phyloP scores from a whole-genome alignment of 2,888 invertebrate species.

The Caradrina kadenii region DNA sequence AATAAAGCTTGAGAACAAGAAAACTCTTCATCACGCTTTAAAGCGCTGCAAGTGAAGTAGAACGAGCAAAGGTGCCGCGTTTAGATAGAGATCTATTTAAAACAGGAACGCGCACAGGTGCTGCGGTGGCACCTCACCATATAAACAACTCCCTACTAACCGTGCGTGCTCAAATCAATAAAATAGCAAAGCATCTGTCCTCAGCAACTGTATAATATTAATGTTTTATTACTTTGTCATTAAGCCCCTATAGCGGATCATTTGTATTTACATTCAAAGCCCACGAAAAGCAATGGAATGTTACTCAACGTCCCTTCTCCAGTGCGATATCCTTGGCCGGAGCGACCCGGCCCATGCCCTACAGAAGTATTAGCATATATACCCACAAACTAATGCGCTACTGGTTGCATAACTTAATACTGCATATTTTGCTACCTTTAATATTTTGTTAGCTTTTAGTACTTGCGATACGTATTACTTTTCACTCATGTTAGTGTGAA shows the following conservation, averaged over 20 bases:
- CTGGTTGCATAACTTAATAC: constrained; percentile 61
- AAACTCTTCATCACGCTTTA: constrained; percentile 22
- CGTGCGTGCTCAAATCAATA: constrained; percentile 46
- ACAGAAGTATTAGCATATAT: constrained; percentile 70
- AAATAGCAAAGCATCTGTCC: constrained; percentile 41
- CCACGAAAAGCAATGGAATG: constrained; percentile 70
- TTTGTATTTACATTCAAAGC: constrained; percentile 60
- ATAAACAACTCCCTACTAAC: constrained; percentile 29
- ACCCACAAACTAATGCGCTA: constrained; percentile 62
- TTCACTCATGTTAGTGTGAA: neutral
- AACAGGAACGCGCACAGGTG: constrained; percentile 50
- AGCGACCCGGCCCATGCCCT: constrained; percentile 68
- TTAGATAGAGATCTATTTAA: constrained; percentile 52
- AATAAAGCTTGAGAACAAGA: neutral
- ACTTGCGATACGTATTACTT: neutral
- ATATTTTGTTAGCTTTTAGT: constrained; percentile 7
- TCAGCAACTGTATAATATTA: constrained; percentile 6
- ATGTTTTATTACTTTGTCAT: constrained; percentile 27
- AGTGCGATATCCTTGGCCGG: constrained; percentile 74
- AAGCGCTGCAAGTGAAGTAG: constrained; percentile 25
- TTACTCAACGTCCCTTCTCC: constrained; percentile 77
- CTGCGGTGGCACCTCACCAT: constrained; percentile 27
- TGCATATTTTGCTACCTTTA: constrained; percentile 34
- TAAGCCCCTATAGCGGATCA: constrained; percentile 30
- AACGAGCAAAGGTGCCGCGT: constrained; percentile 40